Evolutionary conservation across 2,797 vertebrate genomes (phyloP).

Genomic region (Liparis tanakae): DNA sequence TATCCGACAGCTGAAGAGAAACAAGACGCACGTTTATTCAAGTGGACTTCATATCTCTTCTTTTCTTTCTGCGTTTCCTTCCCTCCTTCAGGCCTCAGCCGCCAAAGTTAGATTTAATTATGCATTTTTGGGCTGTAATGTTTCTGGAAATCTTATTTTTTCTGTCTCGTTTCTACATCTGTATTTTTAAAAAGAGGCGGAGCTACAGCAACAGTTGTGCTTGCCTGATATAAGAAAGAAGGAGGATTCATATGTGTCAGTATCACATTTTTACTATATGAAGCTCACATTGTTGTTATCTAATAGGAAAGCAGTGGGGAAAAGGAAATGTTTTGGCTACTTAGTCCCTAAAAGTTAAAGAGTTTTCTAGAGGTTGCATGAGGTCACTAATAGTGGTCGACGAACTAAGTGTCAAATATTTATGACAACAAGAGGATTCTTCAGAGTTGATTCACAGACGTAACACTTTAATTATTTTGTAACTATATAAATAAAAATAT

Average conservation of each 20-base stretch:
- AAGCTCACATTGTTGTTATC: background rate
- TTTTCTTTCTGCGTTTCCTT: background rate
- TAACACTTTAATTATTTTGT: background rate
- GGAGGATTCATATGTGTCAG: background rate
- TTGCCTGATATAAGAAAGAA: background rate
- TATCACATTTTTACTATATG: background rate
- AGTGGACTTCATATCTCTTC: background rate
- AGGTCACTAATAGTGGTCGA: background rate
- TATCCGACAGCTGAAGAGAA: conserved; percentile 88
- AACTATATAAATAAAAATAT: background rate
- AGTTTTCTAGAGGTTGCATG: background rate
- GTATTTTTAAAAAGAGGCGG: background rate
- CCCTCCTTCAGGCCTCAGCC: background rate
- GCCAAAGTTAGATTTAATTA: background rate
- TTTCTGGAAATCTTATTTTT: background rate
- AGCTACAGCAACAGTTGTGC: background rate
- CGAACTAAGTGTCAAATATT: background rate
- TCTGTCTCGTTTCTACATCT: background rate
- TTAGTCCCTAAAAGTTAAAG: background rate
- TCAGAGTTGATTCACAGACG: background rate
- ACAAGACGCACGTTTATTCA: background rate
- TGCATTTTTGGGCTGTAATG: background rate
- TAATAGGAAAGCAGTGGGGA: background rate
- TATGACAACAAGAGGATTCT: background rate
- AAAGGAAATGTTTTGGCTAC: background rate